Base-by-base conservation (phyloP, 2,113 vertebrate genomes). In the Neodon shergylaensis region DNA sequence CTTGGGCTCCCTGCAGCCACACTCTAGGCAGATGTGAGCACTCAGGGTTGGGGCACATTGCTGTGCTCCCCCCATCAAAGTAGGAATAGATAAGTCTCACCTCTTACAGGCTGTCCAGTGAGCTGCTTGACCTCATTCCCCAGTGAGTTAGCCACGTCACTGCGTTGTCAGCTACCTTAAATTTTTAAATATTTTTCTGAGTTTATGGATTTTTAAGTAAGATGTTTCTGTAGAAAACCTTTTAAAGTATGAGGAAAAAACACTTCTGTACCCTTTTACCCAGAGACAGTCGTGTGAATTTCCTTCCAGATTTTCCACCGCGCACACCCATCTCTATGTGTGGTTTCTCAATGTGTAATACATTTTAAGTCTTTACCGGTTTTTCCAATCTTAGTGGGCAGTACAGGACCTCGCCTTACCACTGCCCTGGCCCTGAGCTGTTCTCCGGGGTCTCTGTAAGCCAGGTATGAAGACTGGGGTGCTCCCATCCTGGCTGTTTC, bases 171-270 rank as follows among this genome's bases (percentile, higher is more conserved):
- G 5, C 13, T n/a, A 66, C 7, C 65, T 92, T 93, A 33, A 39
- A 61, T 73, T 85, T 87, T 76, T 13, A 31, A 74, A 84, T 17
- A 78, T 22, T 47, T 91, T 94, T 86, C 52, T 95, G 58, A 65
- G 81, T 93, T 89, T 66, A 87, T 61, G 52, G 47, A 63, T 81
- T 77, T 89, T 93, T 47, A 81, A 85, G 21, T 83, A 52, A 89
- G 52, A 42, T 61, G 3, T 73, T 90, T 76, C 63, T 94, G 36
- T 42, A 72, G n/a, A 90, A 82, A 91, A 93, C 65, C 42, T 36
- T 77, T 63, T 19, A 90, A 88, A 88, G n/a, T 7, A 0, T 61
- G 17, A 17, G 49, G 24, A 10, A 90, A 90, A 76, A 93, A 58
- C 0, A 11, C 11, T 44, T 58, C 7, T 17, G 17, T 3, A 14